These are phyloP conservation scores for Molanna angustata DNA, from an alignment of 2,888 invertebrate genomes.

Conservation along the genomic window DNA sequence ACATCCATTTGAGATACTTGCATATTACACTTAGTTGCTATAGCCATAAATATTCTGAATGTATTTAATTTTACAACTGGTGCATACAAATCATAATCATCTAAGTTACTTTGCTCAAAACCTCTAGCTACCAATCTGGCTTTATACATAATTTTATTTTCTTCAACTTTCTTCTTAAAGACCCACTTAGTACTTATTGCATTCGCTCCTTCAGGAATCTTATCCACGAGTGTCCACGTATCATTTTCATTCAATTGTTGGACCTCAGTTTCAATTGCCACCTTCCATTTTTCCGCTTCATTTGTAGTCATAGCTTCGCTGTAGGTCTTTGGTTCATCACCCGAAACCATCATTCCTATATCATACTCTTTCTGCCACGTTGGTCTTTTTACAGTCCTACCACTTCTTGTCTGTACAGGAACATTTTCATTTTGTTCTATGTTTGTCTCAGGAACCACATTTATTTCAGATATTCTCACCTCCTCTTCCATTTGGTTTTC, in stretches of 20 bases:
- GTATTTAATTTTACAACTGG: slow-evolving; percentile 1
- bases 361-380: neutral
- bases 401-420: too few species aligned
- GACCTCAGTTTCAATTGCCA: neutral
- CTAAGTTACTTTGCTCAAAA: neutral
- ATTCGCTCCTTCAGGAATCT: neutral
- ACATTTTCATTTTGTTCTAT: too few species aligned
- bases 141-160: neutral
- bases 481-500: too few species aligned
- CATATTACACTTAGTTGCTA: neutral
- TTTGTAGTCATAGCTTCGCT: neutral
- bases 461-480: too few species aligned
- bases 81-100: neutral
- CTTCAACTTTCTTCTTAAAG: neutral
- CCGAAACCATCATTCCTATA: too few species aligned
- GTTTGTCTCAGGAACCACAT: too few species aligned
- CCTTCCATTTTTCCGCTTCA: neutral
- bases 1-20: neutral
- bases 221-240: neutral
- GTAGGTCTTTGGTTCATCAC: neutral
- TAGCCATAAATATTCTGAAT: neutral
- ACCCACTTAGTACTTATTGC: slow-evolving; percentile 1
- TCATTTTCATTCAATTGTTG: neutral
- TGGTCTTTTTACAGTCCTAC: too few species aligned
- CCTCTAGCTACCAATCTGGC: neutral